A percentile compares a stretch with the other conserved stretches of the same genome.
Evolutionary conservation across 2,113 vertebrate genomes (phyloP).

Genomic region (Dicaeum eximium): DNA sequence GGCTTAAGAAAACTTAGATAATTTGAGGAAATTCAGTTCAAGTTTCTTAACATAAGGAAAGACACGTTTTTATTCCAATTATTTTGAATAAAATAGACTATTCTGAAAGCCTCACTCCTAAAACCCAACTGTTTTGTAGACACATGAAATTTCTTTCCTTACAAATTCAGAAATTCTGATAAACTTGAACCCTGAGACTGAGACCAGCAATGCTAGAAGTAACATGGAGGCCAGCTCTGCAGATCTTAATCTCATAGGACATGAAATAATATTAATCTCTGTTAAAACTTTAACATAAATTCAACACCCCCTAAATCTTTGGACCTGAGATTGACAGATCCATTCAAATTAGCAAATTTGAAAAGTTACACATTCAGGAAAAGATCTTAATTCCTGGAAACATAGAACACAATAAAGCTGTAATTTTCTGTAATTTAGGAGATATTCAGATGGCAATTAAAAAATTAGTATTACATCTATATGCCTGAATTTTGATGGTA

Average conservation of each 20-base stretch:
- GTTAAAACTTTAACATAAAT: neutral
- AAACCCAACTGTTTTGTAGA: neutral
- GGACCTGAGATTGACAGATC: neutral
- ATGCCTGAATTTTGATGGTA: neutral
- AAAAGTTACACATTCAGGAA: neutral
- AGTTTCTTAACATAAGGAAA: neutral
- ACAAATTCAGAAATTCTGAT: neutral
- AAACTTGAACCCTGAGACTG: neutral
- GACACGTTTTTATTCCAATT: neutral
- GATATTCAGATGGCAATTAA: neutral
- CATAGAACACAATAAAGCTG: neutral
- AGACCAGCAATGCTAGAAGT: neutral
- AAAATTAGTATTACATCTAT: neutral
- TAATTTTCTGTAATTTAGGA: neutral
- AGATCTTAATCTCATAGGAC: neutral
- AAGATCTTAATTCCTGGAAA: neutral
- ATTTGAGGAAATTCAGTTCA: neutral
- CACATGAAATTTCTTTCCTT: neutral
- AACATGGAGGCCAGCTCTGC: neutral
- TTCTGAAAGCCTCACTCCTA: neutral
- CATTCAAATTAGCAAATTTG: neutral
- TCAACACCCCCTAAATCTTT: neutral
- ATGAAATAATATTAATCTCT: neutral
- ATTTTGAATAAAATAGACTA: neutral
- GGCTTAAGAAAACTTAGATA: neutral